Base-by-base conservation (phyloP, 2,797 vertebrate species). In the Clarias fuscus region DNA sequence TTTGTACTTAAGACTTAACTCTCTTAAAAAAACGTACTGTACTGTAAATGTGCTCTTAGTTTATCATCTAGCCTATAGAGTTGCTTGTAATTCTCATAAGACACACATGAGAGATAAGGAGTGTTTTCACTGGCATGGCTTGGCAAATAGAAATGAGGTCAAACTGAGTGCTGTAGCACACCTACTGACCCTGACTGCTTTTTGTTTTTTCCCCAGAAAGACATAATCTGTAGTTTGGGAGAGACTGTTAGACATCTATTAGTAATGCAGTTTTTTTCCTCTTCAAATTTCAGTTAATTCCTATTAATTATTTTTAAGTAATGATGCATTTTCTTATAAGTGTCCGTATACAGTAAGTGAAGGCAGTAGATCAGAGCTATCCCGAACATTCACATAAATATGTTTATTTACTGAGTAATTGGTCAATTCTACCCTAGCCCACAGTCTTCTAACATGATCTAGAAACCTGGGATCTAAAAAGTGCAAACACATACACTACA, bases 101-200 rank as follows among this genome's bases (percentile, higher is more conserved):
- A 68, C 62, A 68, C 17, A 10, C 7, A 13, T 62, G 62, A 81
- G 73, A 40, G 81, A 77, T 77, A 83, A 59, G 73, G 61, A 70
- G 72, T 83, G 67, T 88, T 88, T 88, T 68, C 61, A 43, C 70
- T 84, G 81, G 75, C 84, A 64, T 80, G 75, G 33, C 30, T 73
- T 72, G 56, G 67, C 59, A 75, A 48, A 78, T 83, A 81, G 43
- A 86, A 88, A 68, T 68, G 22, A 80, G 75, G 87, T 86, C 61
- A 84, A 11, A 30, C 37, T 61, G 59, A n/a, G 71, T 33, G 20
- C n/a, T 68, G 71, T 78, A 67, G 33, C 33, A 62, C 76, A 33
- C 76, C 18, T 83, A 70, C 78, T 72, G 20, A 33, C 37, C 22
- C n/a, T 77, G 61, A 27, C 22, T 22, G n/a, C 24, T 61, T 53